These are phyloP conservation scores for Elymnias hypermnestra DNA, from an alignment of 1,140 invertebrate genomes.

Conservation along the genomic window DNA sequence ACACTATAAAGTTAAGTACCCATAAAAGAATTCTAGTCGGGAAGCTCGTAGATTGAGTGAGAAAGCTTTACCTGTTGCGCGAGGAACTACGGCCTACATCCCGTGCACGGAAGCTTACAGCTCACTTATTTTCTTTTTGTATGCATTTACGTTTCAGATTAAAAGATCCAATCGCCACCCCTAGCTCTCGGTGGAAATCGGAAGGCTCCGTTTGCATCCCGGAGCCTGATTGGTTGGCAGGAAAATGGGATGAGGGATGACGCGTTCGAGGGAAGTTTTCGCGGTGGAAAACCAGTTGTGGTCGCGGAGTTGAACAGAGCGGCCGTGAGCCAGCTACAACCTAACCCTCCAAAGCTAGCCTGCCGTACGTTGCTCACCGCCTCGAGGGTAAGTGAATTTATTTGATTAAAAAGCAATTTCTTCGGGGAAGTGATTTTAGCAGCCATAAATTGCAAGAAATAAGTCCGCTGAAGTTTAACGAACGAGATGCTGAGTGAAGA, in stretches of 20 bases:
- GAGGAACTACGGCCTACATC: constrained; percentile 41
- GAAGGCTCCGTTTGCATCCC: constrained; percentile 34
- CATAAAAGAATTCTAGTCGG: constrained; percentile 16
- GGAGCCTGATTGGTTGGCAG: constrained; percentile 47
- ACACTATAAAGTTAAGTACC: constrained; percentile 8
- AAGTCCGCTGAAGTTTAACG: constrained; percentile 13
- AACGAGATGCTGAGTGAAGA: constrained; percentile 11
- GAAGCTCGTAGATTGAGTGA: constrained; percentile 16
- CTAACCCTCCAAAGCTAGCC: too few species aligned
- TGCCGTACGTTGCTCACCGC: constrained; percentile 32
- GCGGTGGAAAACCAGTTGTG: constrained; percentile 67
- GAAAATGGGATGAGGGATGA: constrained; percentile 65
- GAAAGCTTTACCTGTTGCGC: constrained; percentile 65
- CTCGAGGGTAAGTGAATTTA: constrained; percentile 70
- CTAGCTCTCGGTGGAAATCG: constrained; percentile 40
- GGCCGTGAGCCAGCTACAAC: constrained; percentile 22
- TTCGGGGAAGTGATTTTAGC: constrained; percentile 34
- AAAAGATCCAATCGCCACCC: constrained; percentile 73
- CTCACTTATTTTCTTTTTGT: constrained; percentile 67
- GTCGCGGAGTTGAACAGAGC: constrained; percentile 48
- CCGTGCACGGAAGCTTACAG: constrained; percentile 52
- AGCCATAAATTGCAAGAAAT: constrained; percentile 26
- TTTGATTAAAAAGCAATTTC: constrained; percentile 73
- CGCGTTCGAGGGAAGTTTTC: constrained; percentile 71
- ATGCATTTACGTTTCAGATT: constrained; percentile 74